phyloP scores from a whole-genome alignment of 2,888 invertebrate genomes.

The Saturnia japonica region DNA sequence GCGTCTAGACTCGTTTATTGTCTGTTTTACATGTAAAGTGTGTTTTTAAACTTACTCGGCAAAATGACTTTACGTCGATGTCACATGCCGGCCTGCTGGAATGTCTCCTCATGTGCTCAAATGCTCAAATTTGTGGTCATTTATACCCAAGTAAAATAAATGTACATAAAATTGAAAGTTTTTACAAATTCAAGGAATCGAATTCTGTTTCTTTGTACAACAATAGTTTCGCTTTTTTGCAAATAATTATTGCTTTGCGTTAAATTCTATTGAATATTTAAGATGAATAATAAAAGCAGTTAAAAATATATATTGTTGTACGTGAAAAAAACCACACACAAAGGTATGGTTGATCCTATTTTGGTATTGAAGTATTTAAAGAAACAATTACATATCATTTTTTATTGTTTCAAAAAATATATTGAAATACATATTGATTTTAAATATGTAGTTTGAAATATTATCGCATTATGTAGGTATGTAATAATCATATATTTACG shows the following conservation, averaged over 20 bases:
- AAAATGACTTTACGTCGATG: too few relatives aligned
- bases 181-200: slow-evolving; percentile 32
- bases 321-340: slow-evolving; percentile 1
- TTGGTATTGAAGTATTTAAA: neutral
- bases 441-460: neutral
- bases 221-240: slow-evolving; percentile 22
- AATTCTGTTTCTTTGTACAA: slow-evolving; percentile 23
- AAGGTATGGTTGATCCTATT: slow-evolving; percentile 7
- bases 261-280: neutral
- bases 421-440: neutral
- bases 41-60: too few relatives aligned
- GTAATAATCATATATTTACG: too few relatives aligned
- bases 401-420: neutral
- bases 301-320: neutral
- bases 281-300: neutral
- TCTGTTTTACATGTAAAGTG: neutral
- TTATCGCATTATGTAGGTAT: neutral
- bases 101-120: too few relatives aligned
- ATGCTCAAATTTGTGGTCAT: too few relatives aligned
- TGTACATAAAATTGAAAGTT: slow-evolving; percentile 7
- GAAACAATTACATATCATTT: neutral
- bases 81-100: too few relatives aligned
- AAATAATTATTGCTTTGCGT: slow-evolving; percentile 14
- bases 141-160: too few relatives aligned
- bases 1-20: neutral